Percentiles rank a stretch among this genome's conserved stretches.
Conservation (phyloP, 2,797 vertebrate species). For the Lepilemur ruficaudatus region DNA sequence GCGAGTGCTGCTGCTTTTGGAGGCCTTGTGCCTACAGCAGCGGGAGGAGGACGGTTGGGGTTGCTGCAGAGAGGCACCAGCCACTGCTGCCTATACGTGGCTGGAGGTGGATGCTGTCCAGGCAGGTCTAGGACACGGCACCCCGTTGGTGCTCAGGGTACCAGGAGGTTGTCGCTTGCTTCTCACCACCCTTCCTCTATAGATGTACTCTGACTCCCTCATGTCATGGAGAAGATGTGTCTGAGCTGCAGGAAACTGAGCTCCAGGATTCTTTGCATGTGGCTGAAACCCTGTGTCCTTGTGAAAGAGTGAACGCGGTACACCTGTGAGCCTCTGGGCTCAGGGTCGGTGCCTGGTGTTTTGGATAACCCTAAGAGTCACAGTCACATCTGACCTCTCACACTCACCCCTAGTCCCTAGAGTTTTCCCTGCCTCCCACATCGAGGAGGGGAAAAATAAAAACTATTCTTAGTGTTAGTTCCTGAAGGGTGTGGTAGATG, state of each 20-base stretch:
- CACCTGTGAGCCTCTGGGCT: not conserved
- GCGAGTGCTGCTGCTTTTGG: conserved; percentile 67
- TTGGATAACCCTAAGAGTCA: not conserved
- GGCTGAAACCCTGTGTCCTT: not conserved
- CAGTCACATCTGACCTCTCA: not conserved
- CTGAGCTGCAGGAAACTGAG: not conserved
- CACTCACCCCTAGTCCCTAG: not conserved
- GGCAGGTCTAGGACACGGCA: not conserved
- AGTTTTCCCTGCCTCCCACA: not conserved
- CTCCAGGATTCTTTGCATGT: not conserved
- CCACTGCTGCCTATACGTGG: not conserved
- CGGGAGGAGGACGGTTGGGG: conserved; percentile 11
- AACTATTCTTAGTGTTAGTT: not conserved
- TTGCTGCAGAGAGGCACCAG: conserved; percentile 24
- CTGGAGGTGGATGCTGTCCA: not conserved
- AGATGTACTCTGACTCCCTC: not conserved
- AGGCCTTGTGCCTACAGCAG: conserved; percentile 61
- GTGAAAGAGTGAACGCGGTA: not conserved
- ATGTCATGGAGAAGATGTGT: accelerated
- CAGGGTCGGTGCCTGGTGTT: not conserved
- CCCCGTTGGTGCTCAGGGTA: not conserved
- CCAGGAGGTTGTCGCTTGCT: not conserved
- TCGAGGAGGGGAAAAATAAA: not conserved
- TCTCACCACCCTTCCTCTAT: not conserved
- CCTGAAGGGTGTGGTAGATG: not conserved